These are phyloP conservation scores for Neosilurus mollespiculum DNA, from an alignment of 2,797 vertebrate species.

Conservation along the genomic window DNA sequence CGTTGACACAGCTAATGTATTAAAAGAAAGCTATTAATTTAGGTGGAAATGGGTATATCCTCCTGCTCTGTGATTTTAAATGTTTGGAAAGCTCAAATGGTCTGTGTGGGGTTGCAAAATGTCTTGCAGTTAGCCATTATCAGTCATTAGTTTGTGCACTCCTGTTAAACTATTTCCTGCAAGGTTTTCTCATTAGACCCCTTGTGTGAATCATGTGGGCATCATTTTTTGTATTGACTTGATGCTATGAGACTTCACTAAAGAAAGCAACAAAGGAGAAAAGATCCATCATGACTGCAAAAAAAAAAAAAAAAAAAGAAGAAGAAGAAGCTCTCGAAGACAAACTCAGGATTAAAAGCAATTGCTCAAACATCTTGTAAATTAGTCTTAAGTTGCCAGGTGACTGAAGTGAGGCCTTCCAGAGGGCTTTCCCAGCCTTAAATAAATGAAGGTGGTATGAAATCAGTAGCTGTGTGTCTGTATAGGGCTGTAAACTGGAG, in stretches of 20 bases:
- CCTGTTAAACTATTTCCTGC: constrained; percentile 45
- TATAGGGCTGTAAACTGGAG: constrained; percentile 47
- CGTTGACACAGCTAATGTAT: constrained; percentile 45
- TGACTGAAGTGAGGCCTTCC: constrained; percentile 44
- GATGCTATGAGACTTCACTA: constrained; percentile 7
- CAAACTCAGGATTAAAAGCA: constrained; percentile 35
- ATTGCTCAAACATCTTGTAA: constrained; percentile 36
- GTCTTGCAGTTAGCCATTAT: constrained; percentile 29
- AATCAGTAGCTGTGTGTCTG: constrained; percentile 55
- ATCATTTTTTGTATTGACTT: no score
- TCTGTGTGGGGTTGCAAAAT: constrained; percentile 9
- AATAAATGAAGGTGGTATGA: constrained; percentile 53
- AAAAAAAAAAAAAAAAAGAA: neutral
- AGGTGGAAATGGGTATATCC: constrained; percentile 54
- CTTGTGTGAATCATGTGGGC: constrained; percentile 32
- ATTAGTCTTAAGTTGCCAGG: constrained; percentile 40
- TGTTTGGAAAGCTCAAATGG: neutral
- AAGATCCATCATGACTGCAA: constrained; percentile 26
- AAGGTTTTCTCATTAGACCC: constrained; percentile 31
- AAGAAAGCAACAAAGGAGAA: constrained; percentile 10
- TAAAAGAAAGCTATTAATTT: constrained; percentile 47
- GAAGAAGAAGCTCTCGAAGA: constrained; percentile 11
- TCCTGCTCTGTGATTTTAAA: constrained; percentile 36
- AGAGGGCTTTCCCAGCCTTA: constrained; percentile 52
- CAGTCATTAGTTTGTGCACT: constrained; percentile 40